Conservation (phyloP, 2,888 invertebrate species). For the Lucinisca nassula region DNA sequence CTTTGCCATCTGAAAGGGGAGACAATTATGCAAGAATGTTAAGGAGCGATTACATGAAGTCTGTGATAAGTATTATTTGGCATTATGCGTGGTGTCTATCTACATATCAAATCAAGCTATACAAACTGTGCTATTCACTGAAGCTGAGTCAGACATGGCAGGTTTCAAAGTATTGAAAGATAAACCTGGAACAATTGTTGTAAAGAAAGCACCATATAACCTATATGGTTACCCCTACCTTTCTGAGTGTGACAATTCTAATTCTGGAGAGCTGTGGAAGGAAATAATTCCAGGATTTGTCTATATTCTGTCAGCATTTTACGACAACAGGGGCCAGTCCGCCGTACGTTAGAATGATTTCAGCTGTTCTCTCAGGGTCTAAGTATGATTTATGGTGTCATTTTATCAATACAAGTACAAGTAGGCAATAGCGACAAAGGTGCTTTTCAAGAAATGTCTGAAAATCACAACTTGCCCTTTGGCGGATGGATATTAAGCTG, state of each 20-base stretch:
- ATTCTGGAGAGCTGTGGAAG: neutral
- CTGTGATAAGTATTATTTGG: neutral
- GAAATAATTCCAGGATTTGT: neutral
- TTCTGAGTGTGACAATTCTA: neutral
- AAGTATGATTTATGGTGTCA: neutral
- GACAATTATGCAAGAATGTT: no score
- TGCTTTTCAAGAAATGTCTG: neutral
- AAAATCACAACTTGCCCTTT: neutral
- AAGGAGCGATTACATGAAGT: neutral
- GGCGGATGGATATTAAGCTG: constrained; percentile 6
- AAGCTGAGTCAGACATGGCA: no score
- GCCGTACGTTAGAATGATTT: neutral
- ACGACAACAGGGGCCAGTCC: neutral
- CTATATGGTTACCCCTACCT: neutral
- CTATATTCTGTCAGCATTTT: neutral
- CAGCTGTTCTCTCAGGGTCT: neutral
- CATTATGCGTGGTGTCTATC: neutral
- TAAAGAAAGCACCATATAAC: no score
- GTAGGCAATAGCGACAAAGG: neutral
- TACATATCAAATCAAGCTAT: neutral
- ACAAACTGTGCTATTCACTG: neutral
- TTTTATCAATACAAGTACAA: neutral
- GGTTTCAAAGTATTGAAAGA: no score
- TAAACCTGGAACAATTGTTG: no score
- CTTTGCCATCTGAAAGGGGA: no score